These are phyloP conservation scores for Machimus rusticus DNA, from an alignment of 2,888 invertebrate genomes.

Conservation along the genomic window DNA sequence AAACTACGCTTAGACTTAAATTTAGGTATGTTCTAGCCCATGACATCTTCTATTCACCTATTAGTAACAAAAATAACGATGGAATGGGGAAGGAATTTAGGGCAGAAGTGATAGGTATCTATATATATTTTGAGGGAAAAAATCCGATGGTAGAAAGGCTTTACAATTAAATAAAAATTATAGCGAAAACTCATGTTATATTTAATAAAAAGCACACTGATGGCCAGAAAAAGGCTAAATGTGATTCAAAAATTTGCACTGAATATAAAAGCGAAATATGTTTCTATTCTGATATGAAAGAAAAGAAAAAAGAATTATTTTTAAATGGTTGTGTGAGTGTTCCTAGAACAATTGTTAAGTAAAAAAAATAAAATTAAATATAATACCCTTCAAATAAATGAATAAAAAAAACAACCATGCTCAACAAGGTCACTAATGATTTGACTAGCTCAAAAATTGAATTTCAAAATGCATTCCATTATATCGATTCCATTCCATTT, in stretches of 20 bases:
- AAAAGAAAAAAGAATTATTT: not conserved
- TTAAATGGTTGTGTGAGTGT: not conserved
- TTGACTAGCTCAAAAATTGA: not conserved
- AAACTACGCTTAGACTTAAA: not conserved
- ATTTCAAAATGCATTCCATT: not conserved
- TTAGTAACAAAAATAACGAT: not conserved
- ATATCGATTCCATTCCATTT: not conserved
- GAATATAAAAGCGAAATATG: not conserved
- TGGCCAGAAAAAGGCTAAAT: not conserved
- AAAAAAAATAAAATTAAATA: not conserved
- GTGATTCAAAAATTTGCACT: not conserved
- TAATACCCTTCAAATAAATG: not conserved
- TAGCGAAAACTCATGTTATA: not conserved
- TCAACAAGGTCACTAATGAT: not conserved
- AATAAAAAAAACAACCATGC: not conserved
- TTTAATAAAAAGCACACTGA: not conserved
- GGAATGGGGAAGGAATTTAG: not conserved
- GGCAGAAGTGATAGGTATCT: not conserved
- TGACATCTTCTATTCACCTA: not conserved
- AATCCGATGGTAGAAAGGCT: not conserved
- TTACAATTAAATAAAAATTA: not conserved
- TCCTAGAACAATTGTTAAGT: not conserved
- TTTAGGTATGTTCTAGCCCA: not conserved
- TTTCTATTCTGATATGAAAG: not conserved
- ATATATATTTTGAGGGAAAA: not conserved